Base-by-base conservation (phyloP, 2,888 invertebrate species). In the Gerris lacustris region DNA sequence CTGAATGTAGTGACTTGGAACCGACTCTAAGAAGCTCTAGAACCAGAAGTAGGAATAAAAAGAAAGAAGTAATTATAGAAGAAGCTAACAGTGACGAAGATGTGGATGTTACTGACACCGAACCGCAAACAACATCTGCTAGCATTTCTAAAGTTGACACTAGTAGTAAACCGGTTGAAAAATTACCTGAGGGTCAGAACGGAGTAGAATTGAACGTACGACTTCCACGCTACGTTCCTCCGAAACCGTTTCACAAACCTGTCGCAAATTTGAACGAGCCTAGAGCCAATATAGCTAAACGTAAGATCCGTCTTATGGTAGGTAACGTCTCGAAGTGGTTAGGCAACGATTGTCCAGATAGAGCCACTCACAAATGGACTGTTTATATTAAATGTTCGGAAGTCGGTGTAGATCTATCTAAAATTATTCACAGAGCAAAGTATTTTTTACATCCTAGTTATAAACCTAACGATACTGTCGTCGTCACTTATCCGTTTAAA, bases 311-410 rank as follows among this genome's bases (percentile, higher is more conserved):
- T 70, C 77, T 82, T 44, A 76, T 85, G 44, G 81, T 86, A 70
- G 85, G 92, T 0, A 94, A 94, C 82, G 89, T 93, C 5, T 94
- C 94, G 0, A 92, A 91, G 79, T 94, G 88, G 84, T 87, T 91
- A 44, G 87, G 88, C 0, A 83, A 88, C 0, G 86, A 89, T 77
- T 86, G 87, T 43, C 84, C 85, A 45, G 88, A 88, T 78, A 85
- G 85, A 43, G 86, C 89, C 0, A 92, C 90, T 6, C 92, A 95
- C 81, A 92, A 93, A 80, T 95, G 95, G 95, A 86, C 94, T 82
- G 86, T 94, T 71, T 95, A 94, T 82, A 87, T 94, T 2, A 85
- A 92, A 0, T 85, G 87, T 70, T 31, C 31, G 31, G 31, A 31
- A 31, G 83, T 86, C 72, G 85, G 82, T 73, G 85, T 85, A 44